These are phyloP conservation scores for Physella acuta DNA, from an alignment of 1,140 invertebrate genomes.

Conservation along the genomic window DNA sequence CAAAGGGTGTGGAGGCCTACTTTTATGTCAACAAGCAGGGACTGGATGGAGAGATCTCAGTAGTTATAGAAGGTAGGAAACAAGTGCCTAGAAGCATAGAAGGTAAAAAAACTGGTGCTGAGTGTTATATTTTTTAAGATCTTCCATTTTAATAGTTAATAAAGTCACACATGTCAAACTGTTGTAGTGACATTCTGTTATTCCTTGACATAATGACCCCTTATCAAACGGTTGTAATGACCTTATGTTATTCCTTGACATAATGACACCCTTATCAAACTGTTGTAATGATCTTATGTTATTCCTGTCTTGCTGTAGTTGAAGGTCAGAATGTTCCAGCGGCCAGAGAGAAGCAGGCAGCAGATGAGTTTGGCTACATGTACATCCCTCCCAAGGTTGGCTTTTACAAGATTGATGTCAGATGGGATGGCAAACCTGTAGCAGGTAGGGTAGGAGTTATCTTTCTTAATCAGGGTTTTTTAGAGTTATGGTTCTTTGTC, in stretches of 20 bases:
- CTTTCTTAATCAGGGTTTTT: not conserved
- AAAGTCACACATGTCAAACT: too few relatives aligned
- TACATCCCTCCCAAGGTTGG: constrained; percentile 35
- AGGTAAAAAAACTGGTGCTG: not conserved
- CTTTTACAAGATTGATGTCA: constrained; percentile 33
- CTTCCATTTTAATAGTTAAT: too few relatives aligned
- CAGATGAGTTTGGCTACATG: constrained; percentile 16
- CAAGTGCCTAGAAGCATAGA: not conserved
- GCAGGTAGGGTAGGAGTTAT: constrained; percentile 29
- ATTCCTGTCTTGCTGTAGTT: not conserved
- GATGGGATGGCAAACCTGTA: constrained; percentile 36
- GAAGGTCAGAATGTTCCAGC: not conserved
- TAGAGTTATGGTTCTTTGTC: not conserved
- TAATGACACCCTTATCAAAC: too few relatives aligned
- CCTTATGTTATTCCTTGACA: too few relatives aligned
- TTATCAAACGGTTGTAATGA: too few relatives aligned
- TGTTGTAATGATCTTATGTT: too few relatives aligned
- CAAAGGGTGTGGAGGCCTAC: constrained; percentile 65
- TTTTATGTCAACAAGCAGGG: constrained; percentile 67
- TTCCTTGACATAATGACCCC: too few relatives aligned
- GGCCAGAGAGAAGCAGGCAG: not conserved
- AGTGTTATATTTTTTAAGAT: too few relatives aligned
- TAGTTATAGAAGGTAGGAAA: constrained; percentile 60
- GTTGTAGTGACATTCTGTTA: too few relatives aligned
- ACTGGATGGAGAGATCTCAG: constrained; percentile 58